Evolutionary conservation across 1,140 invertebrate genomes (phyloP), one percentile per base, ranked within the genome.

Genomic region (Pygmarrhopalites habei): DNA sequence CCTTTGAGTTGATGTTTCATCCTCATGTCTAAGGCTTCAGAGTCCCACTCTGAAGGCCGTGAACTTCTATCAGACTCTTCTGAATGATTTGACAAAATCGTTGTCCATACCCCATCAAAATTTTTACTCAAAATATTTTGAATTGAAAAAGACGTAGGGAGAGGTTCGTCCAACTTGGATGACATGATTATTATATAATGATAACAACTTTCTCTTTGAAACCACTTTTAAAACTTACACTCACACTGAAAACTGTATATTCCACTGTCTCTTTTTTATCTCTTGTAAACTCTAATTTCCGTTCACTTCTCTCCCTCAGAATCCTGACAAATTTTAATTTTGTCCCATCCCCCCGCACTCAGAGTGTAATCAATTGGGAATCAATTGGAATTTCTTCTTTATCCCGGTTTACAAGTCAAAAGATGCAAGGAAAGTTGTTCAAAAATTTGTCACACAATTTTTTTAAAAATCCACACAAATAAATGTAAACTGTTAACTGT

Each of bases 11-110:
- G 66, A 39, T 66, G 60, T 41, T 68, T 71, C 64, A 71, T 66
- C 41, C 69, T 60, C 69, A 71, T 71, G 30, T 71, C 69, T 30
- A 71, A 28, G 0, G 69, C 69, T 60, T 71, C 66, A n/a, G 59
- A 58, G 39, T 71, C 69, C 69, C 69, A 71, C 19, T 68, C 57
- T 7, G 32, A 35, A 1, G 56, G 23, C 46, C 62, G 35, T 4
- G 46, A 47, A 46, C 46, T 58, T 51, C 29, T 32, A 32, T 65
- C 62, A 14, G 56, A 26, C 17, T 64, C 43, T n/a, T 41, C 59
- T 30, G 60, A 64, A 56, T 65, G 63, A 60, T 58, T 62, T 12
- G 66, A 39, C 21, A 68, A 57, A 15, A 68, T 53, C 19, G 66
- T 64, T 30, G 63, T 65, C 66, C 69, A 70, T n/a, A 70, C 69